Evolutionary conservation across 1,140 invertebrate species (phyloP).

Genomic region (Drosophila nebulosa): DNA sequence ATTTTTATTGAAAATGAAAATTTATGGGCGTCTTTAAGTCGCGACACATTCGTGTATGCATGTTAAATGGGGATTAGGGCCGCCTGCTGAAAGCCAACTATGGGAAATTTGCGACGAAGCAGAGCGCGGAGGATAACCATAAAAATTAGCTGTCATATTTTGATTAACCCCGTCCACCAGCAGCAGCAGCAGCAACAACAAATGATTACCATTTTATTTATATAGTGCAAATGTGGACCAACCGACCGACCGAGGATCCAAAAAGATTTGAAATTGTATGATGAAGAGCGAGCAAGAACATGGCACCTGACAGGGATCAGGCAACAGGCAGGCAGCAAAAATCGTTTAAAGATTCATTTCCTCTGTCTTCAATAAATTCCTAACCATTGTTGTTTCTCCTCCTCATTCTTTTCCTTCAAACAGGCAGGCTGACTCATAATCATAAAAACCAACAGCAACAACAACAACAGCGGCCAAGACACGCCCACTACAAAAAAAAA

Average conservation of each 20-base stretch:
- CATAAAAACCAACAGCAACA: slow-evolving; percentile 9
- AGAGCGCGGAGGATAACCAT: slow-evolving; percentile 9
- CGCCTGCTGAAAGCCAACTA: background rate
- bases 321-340: background rate
- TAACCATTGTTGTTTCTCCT: background rate
- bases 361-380: background rate
- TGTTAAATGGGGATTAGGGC: slow-evolving; percentile 72
- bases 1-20: slow-evolving; percentile 74
- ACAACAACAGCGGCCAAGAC: background rate
- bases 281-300: background rate
- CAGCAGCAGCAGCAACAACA: no score
- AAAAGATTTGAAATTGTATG: background rate
- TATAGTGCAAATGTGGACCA: background rate
- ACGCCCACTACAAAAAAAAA: background rate
- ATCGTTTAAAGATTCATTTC: background rate
- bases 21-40: slow-evolving; percentile 71
- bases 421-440: slow-evolving; percentile 3
- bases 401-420: background rate
- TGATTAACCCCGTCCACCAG: slow-evolving; percentile 37
- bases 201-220: slow-evolving; percentile 19
- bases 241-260: no score
- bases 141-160: slow-evolving; percentile 61
- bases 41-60: slow-evolving; percentile 72
- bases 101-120: background rate
- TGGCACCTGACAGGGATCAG: background rate